phyloP scores from a whole-genome alignment of 2,113 vertebrate genomes.

The Petroica traversi region DNA sequence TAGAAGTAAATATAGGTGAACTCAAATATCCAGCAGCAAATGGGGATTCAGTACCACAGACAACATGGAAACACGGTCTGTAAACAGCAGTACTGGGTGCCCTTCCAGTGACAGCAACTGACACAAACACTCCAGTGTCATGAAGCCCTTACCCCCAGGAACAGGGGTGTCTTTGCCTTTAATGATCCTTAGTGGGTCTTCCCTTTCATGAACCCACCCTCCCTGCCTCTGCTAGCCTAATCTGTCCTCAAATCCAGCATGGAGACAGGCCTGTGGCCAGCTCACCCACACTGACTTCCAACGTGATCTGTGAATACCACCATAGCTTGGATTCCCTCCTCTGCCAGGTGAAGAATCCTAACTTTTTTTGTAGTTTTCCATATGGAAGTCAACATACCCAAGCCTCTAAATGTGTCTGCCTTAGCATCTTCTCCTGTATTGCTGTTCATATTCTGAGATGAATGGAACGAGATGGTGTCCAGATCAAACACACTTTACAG shows the following conservation, averaged over 20 bases:
- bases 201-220: background rate
- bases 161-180: background rate
- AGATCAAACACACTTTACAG: background rate
- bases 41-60: background rate
- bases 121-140: background rate
- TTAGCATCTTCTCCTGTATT: background rate
- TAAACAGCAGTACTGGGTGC: background rate
- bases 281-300: background rate
- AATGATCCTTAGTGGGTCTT: background rate
- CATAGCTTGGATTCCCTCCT: background rate
- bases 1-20: background rate
- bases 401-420: background rate
- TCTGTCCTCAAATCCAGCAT: background rate
- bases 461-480: background rate
- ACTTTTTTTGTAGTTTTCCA: background rate
- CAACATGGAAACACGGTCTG: background rate
- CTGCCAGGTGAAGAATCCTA: background rate
- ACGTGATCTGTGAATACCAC: rapidly evolving
- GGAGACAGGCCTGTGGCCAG: background rate
- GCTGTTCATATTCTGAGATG: background rate
- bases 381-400: background rate
- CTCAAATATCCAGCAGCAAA: background rate
- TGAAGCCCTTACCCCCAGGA: background rate
- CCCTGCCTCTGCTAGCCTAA: background rate
- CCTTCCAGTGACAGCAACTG: background rate